Evolutionary conservation across 2,797 vertebrate species (phyloP), one percentile per base, ranked within the genome.

Genomic region (Mareca penelope): DNA sequence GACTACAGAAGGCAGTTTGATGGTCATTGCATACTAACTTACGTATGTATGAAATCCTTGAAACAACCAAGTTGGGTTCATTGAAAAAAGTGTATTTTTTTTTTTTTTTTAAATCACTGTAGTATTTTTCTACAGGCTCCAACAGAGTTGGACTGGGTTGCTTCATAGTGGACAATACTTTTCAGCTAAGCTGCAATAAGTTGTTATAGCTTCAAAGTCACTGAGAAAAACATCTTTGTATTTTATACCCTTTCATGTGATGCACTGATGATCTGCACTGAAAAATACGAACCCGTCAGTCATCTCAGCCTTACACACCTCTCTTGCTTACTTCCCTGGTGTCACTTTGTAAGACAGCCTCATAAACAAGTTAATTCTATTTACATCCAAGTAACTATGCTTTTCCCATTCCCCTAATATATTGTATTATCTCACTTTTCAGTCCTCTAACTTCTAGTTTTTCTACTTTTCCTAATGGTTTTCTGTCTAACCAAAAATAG

Each of bases 161-260:
- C 70, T 89, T 87, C 37, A 44, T 1, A 44, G 48, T 64, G 73
- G 44, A 40, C 42, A 59, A 80, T 65, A 76, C 67, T 70, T 94
- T 42, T 70, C 50, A 89, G 63, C 39, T 84, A 92, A 92, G 31
- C 35, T 89, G 18, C 33, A 76, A 85, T 22, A 75, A 72, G 46
- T 21, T 56, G 19, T 40, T 78, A 60, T 6, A 84, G 48, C 28
- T 83, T 85, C 64, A 80, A 85, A 85, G 85, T 91, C 39, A 81
- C 65, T 73, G 79, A 67, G 90, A 53, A 15, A 60, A 55, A 72
- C 75, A 3, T 7, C 10, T 69, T 19, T 63, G 3, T 56, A 67
- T 73, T 93, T 88, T 80, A 73, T 14, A 72, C 70, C 15, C 53
- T 57, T 91, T 93, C 79, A 80, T 22, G 21, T 24, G 67, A 89